Evolutionary conservation across 2,888 invertebrate species (phyloP).

Genomic region (Athrips mouffetella): DNA sequence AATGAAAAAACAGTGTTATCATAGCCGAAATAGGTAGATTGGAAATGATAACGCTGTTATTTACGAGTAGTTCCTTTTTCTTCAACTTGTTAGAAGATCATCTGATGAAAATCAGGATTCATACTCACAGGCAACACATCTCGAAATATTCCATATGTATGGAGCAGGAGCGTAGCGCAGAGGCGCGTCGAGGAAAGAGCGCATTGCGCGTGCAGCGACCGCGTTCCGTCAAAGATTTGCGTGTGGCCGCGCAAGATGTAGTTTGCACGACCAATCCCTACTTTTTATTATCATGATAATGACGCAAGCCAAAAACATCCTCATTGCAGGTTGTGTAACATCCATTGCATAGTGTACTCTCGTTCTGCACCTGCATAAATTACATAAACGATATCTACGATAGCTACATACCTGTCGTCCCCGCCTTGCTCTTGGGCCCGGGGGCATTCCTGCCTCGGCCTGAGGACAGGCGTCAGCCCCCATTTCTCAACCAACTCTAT

Average conservation of each 20-base stretch:
- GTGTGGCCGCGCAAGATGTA: slow-evolving; percentile 20
- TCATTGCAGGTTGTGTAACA: no score
- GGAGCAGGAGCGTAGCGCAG: no score
- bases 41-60: no score
- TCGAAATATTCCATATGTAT: slow-evolving; percentile 67
- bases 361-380: not conserved
- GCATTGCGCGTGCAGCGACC: slow-evolving; percentile 36
- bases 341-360: no score
- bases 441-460: slow-evolving; percentile 97
- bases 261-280: no score
- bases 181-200: slow-evolving; percentile 14
- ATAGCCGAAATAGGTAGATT: no score
- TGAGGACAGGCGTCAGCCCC: slow-evolving; percentile 98
- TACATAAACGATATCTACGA: not conserved
- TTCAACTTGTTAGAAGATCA: slow-evolving; percentile 12
- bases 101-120: slow-evolving; percentile 26
- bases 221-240: no score
- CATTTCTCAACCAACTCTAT: slow-evolving; percentile 98
- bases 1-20: no score
- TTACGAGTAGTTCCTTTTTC: no score
- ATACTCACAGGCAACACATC: slow-evolving; percentile 70
- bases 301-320: slow-evolving; percentile 49
- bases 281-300: no score
- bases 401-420: slow-evolving; percentile 82
- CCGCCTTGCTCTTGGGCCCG: slow-evolving; percentile 84